Base-by-base conservation (phyloP, 2,888 invertebrate genomes). In the Argyresthia goedartella region DNA sequence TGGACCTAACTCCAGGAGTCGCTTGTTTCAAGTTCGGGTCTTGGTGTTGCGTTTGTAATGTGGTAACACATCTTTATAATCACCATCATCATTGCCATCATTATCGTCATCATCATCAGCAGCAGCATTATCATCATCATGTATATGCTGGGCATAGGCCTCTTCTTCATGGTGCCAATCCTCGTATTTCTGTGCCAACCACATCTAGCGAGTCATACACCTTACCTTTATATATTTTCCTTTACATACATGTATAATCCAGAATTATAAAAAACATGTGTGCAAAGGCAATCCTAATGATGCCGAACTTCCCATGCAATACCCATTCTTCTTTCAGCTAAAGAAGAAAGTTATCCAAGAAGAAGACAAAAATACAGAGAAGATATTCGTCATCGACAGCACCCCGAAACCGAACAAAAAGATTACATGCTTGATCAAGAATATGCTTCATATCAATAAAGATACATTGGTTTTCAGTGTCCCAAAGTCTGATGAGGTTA, bases 1-100 rank as follows among this genome's bases (percentile, higher is more conserved):
- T 93, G 73, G 87, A 88, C 61, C 70, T 79, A 25, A 89, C 89
- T 0, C 74, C 81, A 2, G 73, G 89, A 0, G 66, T 88, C 2
- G 79, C 87, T 16, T 85, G 85, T 64, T 78, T 86, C 57, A 77
- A 64, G 55, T 85, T 84, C 39, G 80, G 84, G 0, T 58, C 66
- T 42, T 86, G 86, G 85, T 86, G 86, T 56, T 86, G 81, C 54
- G 62, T 71, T 13, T 81, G 76, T 61, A 57, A 64, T 13, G 58
- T 60, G 67, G 85, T 84, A 52, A 60, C 63, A 55, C n/a, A 11
- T 33, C n/a, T 47, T 2, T 33, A 25, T 47, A 4, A 25, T 25
- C 25, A 4, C 6, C 25, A 25, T 2, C 25, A 25, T 25, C 25
- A 25, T 25, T 25, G 6, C 6, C 25, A 25, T 25, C 6, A 25